phyloP scores from a whole-genome alignment of 2,797 vertebrate species.

The Hippoglossus hippoglossus region DNA sequence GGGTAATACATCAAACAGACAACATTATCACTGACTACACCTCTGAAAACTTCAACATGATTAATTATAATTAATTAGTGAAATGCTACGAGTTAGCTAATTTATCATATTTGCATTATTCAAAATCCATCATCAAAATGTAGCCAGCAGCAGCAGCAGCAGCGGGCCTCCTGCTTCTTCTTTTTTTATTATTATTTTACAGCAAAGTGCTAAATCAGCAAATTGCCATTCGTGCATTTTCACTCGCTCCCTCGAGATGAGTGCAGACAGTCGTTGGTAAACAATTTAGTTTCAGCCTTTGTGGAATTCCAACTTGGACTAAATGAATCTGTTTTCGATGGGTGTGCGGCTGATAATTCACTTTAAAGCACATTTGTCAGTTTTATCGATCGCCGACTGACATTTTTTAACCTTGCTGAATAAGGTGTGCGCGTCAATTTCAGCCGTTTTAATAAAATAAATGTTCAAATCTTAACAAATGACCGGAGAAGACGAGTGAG shows the following conservation, averaged over 20 bases:
- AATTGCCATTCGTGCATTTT: slow-evolving; percentile 68
- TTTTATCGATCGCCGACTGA: slow-evolving; percentile 58
- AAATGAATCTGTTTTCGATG: slow-evolving; percentile 45
- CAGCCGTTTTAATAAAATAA: slow-evolving; percentile 33
- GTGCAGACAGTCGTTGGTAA: slow-evolving; percentile 64
- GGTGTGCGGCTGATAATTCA: slow-evolving; percentile 42
- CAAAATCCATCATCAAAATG: slow-evolving; percentile 80
- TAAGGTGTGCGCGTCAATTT: slow-evolving; percentile 19
- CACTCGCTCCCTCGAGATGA: slow-evolving; percentile 56
- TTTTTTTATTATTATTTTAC: slow-evolving; percentile 32
- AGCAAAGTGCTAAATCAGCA: slow-evolving; percentile 75
- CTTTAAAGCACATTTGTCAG: slow-evolving; percentile 59
- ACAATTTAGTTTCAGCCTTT: slow-evolving; percentile 68
- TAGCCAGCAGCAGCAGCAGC: slow-evolving; percentile 70
- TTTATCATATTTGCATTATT: slow-evolving; percentile 85
- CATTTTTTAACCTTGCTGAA: slow-evolving; percentile 55
- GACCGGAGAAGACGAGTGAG: slow-evolving; percentile 1
- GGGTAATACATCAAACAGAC: slow-evolving; percentile 82
- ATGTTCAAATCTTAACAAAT: slow-evolving; percentile 4
- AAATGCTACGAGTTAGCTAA: slow-evolving; percentile 77
- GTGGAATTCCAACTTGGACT: slow-evolving; percentile 40
- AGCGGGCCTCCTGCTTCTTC: slow-evolving; percentile 43
- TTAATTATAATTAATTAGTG: slow-evolving; percentile 85
- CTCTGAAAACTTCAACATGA: slow-evolving; percentile 81
- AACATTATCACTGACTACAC: slow-evolving; percentile 78